These are phyloP conservation scores for Polydrusus pterygomalis DNA, from an alignment of 2,888 invertebrate genomes.

Conservation along the genomic window DNA sequence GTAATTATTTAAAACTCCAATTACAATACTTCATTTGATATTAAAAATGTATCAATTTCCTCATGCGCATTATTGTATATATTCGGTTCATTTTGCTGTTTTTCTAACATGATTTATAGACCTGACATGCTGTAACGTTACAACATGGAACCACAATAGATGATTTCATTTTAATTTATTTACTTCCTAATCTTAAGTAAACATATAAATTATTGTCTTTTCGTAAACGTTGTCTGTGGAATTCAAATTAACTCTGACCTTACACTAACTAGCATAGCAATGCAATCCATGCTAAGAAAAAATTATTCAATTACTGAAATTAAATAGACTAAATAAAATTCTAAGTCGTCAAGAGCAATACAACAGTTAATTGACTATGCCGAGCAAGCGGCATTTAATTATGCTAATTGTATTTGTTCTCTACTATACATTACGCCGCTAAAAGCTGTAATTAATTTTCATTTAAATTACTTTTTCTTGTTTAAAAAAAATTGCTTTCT, in stretches of 20 bases:
- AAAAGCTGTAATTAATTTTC: conserved; percentile 2
- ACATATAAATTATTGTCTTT: background rate
- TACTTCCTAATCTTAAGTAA: background rate
- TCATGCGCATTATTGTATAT: no score
- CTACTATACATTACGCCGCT: background rate
- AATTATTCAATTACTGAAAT: conserved; percentile 14
- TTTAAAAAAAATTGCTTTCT: background rate
- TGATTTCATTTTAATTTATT: background rate
- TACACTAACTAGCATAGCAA: background rate
- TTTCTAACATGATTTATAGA: no score
- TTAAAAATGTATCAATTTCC: no score
- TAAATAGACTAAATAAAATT: conserved; percentile 8
- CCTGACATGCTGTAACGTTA: no score
- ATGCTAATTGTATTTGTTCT: conserved; percentile 19
- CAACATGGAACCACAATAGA: no score
- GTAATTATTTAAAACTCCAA: no score
- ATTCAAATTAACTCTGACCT: background rate
- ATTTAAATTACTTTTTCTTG: background rate
- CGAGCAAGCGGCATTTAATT: conserved; percentile 8
- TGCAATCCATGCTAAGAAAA: background rate
- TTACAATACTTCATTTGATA: no score
- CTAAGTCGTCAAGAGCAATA: conserved; percentile 21
- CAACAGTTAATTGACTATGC: conserved; percentile 12
- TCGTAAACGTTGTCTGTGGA: background rate
- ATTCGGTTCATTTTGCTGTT: no score